Evolutionary conservation across 1,140 invertebrate genomes (phyloP).

Genomic region (Trialeurodes vaporariorum): DNA sequence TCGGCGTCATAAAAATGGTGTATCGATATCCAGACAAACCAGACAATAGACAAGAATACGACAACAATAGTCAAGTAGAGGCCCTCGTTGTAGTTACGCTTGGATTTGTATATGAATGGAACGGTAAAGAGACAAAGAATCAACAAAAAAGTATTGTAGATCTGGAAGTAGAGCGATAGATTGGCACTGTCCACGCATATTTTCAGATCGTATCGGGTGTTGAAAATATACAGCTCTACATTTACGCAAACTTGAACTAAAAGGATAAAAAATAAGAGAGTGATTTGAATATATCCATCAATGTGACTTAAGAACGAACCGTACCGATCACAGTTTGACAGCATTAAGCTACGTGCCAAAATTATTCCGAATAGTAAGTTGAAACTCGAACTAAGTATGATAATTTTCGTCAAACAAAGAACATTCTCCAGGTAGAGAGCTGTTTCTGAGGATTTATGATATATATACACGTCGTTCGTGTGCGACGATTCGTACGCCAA

Average conservation of each 20-base stretch:
- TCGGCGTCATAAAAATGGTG: constrained; percentile 30
- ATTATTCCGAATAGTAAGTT: constrained; percentile 43
- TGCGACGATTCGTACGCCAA: not conserved
- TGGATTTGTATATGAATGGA: constrained; percentile 40
- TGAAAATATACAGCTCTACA: constrained; percentile 32
- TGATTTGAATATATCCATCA: constrained; percentile 42
- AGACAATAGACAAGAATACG: constrained; percentile 36
- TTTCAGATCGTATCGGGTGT: constrained; percentile 27
- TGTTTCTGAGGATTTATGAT: constrained; percentile 15
- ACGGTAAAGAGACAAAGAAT: constrained; percentile 38
- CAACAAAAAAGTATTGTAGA: constrained; percentile 44
- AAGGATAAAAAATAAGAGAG: constrained; percentile 42
- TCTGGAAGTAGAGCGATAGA: constrained; percentile 25
- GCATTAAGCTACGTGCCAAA: constrained; percentile 42
- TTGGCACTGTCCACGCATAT: constrained; percentile 16
- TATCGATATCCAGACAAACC: constrained; percentile 42
- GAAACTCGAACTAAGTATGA: constrained; percentile 40
- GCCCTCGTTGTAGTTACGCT: constrained; percentile 47
- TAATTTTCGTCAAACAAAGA: constrained; percentile 39
- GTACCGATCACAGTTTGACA: constrained; percentile 41
- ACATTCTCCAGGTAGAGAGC: not conserved
- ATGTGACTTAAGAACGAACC: constrained; percentile 46
- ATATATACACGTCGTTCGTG: not conserved
- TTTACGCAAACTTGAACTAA: constrained; percentile 39
- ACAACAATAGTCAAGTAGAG: constrained; percentile 40